Base-by-base conservation (phyloP, 2,113 vertebrate species). In the Epinephelus lanceolatus region DNA sequence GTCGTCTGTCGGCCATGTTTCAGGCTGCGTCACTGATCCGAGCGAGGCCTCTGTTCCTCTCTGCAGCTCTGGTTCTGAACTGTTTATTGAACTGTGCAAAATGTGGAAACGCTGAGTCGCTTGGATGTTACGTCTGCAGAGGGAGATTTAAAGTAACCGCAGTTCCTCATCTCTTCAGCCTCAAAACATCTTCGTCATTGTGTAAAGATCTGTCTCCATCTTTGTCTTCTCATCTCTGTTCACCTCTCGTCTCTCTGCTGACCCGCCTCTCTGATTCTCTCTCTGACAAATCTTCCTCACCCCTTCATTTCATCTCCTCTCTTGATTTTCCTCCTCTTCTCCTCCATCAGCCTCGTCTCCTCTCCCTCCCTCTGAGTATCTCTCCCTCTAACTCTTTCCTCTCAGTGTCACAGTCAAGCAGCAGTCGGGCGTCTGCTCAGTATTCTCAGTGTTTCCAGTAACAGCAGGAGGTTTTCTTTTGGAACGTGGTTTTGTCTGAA, bases 381-480 rank as follows among this genome's bases (percentile, higher is more conserved):
- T 67, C 49, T 6, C 12, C 45, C 45, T 53, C 49, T 61, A 18
- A 37, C 49, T 25, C 30, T 61, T 42, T 57, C 56, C 18, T 33
- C 37, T 81, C 14, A 59, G 45, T 11, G 30, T 10, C 27, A 62
- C 62, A 40, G 21, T 4, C 1, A 6, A 18, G 5, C 0, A 72
- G 51, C 69, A 66, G 53, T 27, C 13, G 7, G 61, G 17, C 60
- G 40, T 68, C 66, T 85, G 59, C 9, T 83, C 33, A 45, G 27
- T 76, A 63, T 79, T 85, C 57, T 71, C 37, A 17, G 25, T 40
- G 37, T 33, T 66, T 47, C 40, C 0, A 47, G 23, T 14, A 61
- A 25, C 68, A 73, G 68, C 61, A 60, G 70, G 82, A 72, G 59
- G 25, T n/a, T 33, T 45, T 72, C 52, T 65, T 71, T 51, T 71